A percentile compares a stretch with the other conserved stretches of the same genome.
Evolutionary conservation across 2,888 invertebrate genomes (phyloP).

Genomic region (Palloptera scutellata): DNA sequence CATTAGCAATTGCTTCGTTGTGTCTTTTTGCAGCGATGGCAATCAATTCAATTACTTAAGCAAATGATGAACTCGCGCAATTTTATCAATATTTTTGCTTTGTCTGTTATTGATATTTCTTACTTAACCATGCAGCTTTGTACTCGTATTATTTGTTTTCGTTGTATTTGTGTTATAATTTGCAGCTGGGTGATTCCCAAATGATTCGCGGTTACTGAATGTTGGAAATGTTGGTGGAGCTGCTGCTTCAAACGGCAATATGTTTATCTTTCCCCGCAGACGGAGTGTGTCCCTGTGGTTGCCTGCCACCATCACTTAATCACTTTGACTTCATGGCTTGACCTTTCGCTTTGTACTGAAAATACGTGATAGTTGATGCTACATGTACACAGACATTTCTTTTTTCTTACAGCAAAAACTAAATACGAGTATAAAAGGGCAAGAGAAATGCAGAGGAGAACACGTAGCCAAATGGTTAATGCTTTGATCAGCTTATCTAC

Average conservation of each 20-base stretch:
- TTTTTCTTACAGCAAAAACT: too few species aligned
- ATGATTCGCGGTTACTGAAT: conserved; percentile 21
- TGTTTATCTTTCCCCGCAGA: conserved; percentile 5
- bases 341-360: conserved; percentile 19
- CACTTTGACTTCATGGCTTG: conserved; percentile 4
- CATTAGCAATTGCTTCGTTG: background rate
- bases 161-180: background rate
- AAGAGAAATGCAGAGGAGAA: too few species aligned
- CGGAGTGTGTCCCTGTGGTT: background rate
- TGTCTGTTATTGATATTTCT: conserved; percentile 9
- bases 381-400: conserved; percentile 16
- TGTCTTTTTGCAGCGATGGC: conserved; percentile 13
- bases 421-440: too few species aligned
- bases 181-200: background rate
- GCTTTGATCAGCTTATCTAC: too few species aligned
- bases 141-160: background rate
- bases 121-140: conserved; percentile 11
- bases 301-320: conserved; percentile 6
- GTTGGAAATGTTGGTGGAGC: conserved; percentile 7
- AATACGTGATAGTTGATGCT: conserved; percentile 17
- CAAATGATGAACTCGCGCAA: conserved; percentile 26
- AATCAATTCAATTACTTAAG: conserved; percentile 29
- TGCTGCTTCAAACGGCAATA: conserved; percentile 6
- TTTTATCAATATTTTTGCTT: conserved; percentile 11
- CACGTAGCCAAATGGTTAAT: too few species aligned